Conservation (phyloP, 2,888 invertebrate genomes). For the Pristionchus fissidentatus region DNA sequence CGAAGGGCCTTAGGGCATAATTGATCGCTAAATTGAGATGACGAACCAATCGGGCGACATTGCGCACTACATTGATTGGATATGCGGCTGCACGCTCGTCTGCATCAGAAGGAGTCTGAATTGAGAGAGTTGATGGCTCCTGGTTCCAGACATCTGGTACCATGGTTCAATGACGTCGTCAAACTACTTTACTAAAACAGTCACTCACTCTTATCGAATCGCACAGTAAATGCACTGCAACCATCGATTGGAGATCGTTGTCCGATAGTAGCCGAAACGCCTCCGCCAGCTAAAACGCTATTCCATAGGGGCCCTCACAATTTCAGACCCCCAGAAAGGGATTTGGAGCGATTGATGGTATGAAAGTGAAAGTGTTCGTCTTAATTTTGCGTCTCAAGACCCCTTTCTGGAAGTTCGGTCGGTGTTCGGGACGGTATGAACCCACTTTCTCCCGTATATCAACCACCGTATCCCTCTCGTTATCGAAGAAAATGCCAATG, state of each 20-base stretch:
- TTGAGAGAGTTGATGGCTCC: not conserved
- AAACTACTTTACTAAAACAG: too few relatives aligned
- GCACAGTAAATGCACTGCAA: not conserved
- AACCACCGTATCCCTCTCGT: not conserved
- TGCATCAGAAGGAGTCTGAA: not conserved
- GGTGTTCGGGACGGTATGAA: not conserved
- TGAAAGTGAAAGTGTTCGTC: too few relatives aligned
- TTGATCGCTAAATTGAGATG: not conserved
- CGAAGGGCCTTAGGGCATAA: too few relatives aligned
- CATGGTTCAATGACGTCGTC: too few relatives aligned
- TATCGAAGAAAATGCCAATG: conserved; percentile 22
- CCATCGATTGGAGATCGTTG: not conserved
- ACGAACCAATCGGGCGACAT: not conserved
- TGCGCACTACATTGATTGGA: conserved; percentile 20
- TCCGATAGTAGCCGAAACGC: not conserved
- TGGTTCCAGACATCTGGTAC: too few relatives aligned
- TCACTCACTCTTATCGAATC: too few relatives aligned
- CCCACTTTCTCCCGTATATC: conserved; percentile 13
- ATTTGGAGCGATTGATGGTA: too few relatives aligned
- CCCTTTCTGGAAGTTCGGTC: too few relatives aligned
- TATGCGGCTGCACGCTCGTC: not conserved
- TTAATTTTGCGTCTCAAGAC: too few relatives aligned
- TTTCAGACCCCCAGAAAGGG: too few relatives aligned
- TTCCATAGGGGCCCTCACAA: too few relatives aligned
- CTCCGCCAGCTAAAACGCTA: not conserved